Evolutionary conservation across 2,888 invertebrate species (phyloP), one percentile per base, ranked within the genome.

Genomic region (Malthinus seriepunctatus): DNA sequence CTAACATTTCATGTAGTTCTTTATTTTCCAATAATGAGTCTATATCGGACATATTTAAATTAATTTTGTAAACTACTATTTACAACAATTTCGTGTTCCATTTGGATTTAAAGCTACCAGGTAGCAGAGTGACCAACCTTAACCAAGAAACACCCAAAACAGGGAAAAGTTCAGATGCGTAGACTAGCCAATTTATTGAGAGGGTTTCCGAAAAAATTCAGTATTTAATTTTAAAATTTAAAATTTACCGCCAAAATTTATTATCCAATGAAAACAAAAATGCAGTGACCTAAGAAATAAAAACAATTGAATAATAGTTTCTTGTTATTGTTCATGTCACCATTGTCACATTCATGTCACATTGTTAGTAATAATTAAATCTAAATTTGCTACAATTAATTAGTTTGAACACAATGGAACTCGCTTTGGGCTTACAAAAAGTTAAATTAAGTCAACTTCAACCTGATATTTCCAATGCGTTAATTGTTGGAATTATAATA

Each of bases 401-500:
- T 2, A 3, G 23, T 23, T 23, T 23, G 2, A 23, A 23, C 23
- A 23, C 5, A 23, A 23, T 23, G 23, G 23, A 23, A 23, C 3
- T 5, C 5, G 23, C 5, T 23, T 23, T 23, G 23, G 23, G 23
- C 5, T 62, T 77, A 44, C 67, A 70, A 67, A 71, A 69, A 64
- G 65, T 74, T n/a, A 62, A 66, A 45, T 64, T 79, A 44, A 70
- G 70, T 58, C 68, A 71, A 48, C 63, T 79, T 54, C 68, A 72
- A 49, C 73, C 74, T 9, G 67, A 74, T 44, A 48, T 73, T 11
- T 64, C 62, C 33, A 77, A 76, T 61, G 64, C 70, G 50, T 57
- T 73, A 63, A 81, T 85, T 61, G 77, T 83, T 32, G 86, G 82
- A 7, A 82, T 87, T 15, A 82, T 89, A 38, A 87, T 89, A 63